Evolutionary conservation across 2,888 invertebrate species (phyloP).

Genomic region (Gortyna flavago): DNA sequence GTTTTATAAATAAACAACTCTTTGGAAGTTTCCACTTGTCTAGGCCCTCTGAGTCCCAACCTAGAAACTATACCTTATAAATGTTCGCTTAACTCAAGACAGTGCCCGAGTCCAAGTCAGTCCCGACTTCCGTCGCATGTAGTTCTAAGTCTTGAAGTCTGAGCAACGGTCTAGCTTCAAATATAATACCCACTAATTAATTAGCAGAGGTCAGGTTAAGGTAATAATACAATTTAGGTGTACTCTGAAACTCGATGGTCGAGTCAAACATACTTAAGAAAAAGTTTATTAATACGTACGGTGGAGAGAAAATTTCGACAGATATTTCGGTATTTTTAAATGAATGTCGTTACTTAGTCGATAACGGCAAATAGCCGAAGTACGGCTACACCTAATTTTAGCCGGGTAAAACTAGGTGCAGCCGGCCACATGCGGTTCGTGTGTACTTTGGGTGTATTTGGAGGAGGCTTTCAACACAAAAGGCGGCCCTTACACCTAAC

Average conservation of each 20-base stretch:
- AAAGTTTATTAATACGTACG: constrained; percentile 25
- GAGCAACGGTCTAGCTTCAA: background rate
- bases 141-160: constrained; percentile 17
- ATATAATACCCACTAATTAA: constrained; percentile 28
- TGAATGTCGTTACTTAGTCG: too few species aligned
- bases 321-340: too few species aligned
- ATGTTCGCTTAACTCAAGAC: constrained; percentile 1
- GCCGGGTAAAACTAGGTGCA: too few species aligned
- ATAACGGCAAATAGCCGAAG: too few species aligned
- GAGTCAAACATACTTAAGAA: constrained; percentile 2
- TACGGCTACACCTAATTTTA: too few species aligned
- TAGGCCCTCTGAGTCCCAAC: background rate
- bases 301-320: background rate
- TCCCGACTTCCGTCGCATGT: background rate
- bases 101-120: background rate
- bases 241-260: background rate
- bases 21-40: background rate
- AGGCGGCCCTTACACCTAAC: too few species aligned
- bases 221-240: constrained; percentile 32
- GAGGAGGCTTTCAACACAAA: too few species aligned
- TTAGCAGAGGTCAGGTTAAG: constrained; percentile 10
- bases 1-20: background rate
- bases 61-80: background rate
- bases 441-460: too few species aligned
- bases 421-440: too few species aligned